Evolutionary conservation across 2,888 invertebrate genomes (phyloP).

Genomic region (Homarus gammarus): DNA sequence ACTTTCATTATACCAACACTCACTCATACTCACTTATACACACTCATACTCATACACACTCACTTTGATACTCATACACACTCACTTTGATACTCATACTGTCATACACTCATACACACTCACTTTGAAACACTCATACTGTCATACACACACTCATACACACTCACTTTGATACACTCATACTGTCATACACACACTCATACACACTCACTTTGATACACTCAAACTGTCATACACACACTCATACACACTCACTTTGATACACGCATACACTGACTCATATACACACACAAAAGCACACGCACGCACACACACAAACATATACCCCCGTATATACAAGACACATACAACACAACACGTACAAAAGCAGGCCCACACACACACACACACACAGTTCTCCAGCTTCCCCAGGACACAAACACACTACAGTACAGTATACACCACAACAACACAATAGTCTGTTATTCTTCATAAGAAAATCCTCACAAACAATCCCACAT

Average conservation of each 20-base stretch:
- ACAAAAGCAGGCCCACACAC: no score
- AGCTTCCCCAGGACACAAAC: no score
- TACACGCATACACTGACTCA: background rate
- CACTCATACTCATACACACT: constrained; percentile 16
- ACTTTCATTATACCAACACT: background rate
- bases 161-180: constrained; percentile 2
- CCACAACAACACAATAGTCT: no score
- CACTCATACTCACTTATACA: background rate
- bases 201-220: constrained; percentile 7
- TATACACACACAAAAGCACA: background rate
- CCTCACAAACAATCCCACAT: no score
- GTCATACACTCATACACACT: constrained; percentile 34
- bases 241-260: constrained; percentile 7
- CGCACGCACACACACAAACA: background rate
- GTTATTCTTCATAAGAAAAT: no score
- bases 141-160: background rate
- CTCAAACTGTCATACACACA: constrained; percentile 11
- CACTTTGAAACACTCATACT: constrained; percentile 7
- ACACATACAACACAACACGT: no score
- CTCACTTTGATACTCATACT: background rate
- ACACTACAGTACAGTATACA: no score
- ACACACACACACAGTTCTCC: no score
- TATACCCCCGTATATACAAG: background rate
- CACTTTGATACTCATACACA: background rate
- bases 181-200: background rate